Conservation (phyloP, 23 tunicate species). For the Trididemnum miniatum region DNA sequence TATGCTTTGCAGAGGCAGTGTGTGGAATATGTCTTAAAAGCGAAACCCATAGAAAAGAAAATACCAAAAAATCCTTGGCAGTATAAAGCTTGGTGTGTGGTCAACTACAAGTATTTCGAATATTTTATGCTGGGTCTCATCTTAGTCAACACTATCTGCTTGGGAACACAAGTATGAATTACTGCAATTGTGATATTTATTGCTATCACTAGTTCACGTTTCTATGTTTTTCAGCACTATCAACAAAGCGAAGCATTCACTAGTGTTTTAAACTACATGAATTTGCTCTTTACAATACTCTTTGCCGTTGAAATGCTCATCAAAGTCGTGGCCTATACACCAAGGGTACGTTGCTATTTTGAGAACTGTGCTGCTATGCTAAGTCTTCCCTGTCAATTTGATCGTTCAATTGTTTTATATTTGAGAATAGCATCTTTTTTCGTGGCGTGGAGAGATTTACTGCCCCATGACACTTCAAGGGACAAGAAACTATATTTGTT, state of each 20-base stretch:
- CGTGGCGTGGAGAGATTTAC: too few relatives aligned
- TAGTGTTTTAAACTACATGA: constrained; percentile 67
- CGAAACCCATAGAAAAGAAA: constrained; percentile 83
- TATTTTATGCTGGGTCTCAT: constrained; percentile 88
- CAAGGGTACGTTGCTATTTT: constrained; percentile 76
- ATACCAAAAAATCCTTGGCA: constrained; percentile 85
- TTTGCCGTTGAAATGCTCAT: constrained; percentile 90
- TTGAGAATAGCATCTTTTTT: too few relatives aligned
- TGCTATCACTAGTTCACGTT: not conserved
- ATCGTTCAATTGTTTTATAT: too few relatives aligned
- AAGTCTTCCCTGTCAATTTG: too few relatives aligned
- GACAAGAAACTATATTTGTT: too few relatives aligned
- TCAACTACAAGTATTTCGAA: constrained; percentile 85
- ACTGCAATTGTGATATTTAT: not conserved
- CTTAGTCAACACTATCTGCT: constrained; percentile 85
- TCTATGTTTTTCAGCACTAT: constrained; percentile 89
- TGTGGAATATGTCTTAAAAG: constrained; percentile 89
- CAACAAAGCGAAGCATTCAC: constrained; percentile 59
- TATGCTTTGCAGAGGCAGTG: constrained; percentile 82
- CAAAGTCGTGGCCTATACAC: constrained; percentile 87
- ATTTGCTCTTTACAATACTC: constrained; percentile 80
- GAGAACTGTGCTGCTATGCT: too few relatives aligned
- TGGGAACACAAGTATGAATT: constrained; percentile 70
- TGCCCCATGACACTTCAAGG: too few relatives aligned
- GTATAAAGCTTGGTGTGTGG: constrained; percentile 79